Evolutionary conservation across 2,888 invertebrate species (phyloP).

Genomic region (Athetis lepigone): DNA sequence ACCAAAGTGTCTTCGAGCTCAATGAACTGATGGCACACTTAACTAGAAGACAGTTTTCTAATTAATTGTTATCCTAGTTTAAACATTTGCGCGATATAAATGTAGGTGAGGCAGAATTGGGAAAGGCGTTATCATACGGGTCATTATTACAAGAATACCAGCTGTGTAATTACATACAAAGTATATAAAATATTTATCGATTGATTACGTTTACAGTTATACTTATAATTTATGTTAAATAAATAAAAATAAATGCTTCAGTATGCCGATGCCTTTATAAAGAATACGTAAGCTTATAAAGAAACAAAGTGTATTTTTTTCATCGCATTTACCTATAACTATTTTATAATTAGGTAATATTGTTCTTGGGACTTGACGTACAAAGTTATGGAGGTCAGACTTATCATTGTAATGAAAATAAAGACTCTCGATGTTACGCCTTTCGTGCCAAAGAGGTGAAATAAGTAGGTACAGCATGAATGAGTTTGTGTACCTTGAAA

Average conservation of each 20-base stretch:
- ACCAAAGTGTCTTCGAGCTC: conserved; percentile 29
- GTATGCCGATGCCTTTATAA: too few species aligned
- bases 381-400: conserved; percentile 10
- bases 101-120: conserved; percentile 44
- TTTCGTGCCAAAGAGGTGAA: conserved; percentile 18
- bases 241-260: too few species aligned
- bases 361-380: background rate
- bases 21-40: conserved; percentile 45
- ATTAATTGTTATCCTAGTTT: conserved; percentile 44
- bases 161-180: too few species aligned
- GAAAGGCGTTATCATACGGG: too few species aligned
- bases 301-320: conserved; percentile 1
- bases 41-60: conserved; percentile 29
- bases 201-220: too few species aligned
- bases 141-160: too few species aligned
- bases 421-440: conserved; percentile 19
- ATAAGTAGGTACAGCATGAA: conserved; percentile 2
- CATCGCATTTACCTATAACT: background rate
- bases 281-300: too few species aligned
- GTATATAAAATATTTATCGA: too few species aligned
- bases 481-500: conserved; percentile 37
- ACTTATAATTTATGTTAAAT: too few species aligned
- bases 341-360: too few species aligned
- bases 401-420: conserved; percentile 26
- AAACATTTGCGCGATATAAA: conserved; percentile 52